phyloP scores from a whole-genome alignment of 2,113 vertebrate species.

The Glareola pratincola region DNA sequence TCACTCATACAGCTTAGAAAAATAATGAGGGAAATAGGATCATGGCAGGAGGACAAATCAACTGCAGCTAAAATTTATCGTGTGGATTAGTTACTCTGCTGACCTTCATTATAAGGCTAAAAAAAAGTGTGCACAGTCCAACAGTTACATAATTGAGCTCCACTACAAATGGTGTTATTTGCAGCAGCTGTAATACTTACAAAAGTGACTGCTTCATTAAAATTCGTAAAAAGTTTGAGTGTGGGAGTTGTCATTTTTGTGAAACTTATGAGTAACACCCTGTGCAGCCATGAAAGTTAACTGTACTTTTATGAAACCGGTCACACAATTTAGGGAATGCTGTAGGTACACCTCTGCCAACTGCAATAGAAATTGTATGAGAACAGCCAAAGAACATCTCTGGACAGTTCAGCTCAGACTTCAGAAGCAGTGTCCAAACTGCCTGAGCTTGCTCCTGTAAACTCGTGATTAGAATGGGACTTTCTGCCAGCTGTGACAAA shows the following conservation, averaged over 20 bases:
- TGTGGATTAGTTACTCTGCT: not conserved
- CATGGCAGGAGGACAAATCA: not conserved
- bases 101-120: constrained; percentile 8
- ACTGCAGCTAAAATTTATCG: not conserved
- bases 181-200: not conserved
- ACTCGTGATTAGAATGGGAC: not conserved
- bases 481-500: not conserved
- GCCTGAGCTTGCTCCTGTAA: not conserved
- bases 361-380: not conserved
- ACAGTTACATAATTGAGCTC: not conserved
- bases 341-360: not conserved
- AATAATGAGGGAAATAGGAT: not conserved
- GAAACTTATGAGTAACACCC: not conserved
- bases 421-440: not conserved
- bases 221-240: not conserved
- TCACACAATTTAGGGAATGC: not conserved
- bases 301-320: not conserved
- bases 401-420: not conserved
- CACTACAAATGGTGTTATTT: not conserved
- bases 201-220: not conserved
- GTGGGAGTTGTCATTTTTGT: not conserved
- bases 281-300: not conserved
- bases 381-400: not conserved
- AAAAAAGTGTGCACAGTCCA: not conserved
- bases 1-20: not conserved